Evolutionary conservation across 2,888 invertebrate species (phyloP).

Genomic region (Idaea biselata): DNA sequence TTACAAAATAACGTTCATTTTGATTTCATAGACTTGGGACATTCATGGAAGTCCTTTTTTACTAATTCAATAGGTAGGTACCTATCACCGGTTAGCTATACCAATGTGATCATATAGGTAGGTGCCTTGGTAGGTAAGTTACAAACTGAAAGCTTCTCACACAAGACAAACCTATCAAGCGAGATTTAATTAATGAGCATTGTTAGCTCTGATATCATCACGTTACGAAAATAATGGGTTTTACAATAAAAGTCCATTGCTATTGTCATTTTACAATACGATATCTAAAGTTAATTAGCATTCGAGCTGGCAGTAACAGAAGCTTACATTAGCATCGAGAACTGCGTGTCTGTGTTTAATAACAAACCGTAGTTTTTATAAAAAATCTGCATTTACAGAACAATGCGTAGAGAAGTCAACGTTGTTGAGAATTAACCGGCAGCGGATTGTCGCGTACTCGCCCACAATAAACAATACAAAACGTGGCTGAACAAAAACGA

Average conservation of each 20-base stretch:
- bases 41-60: not conserved
- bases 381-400: conserved; percentile 68
- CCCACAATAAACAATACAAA: conserved; percentile 78
- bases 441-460: conserved; percentile 73
- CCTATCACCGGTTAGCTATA: not conserved
- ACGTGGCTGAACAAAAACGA: conserved; percentile 73
- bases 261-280: conserved; percentile 47
- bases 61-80: not conserved
- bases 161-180: not conserved
- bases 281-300: conserved; percentile 66
- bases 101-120: not conserved
- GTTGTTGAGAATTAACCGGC: conserved; percentile 73
- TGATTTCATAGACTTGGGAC: too few relatives aligned
- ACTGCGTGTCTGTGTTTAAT: conserved; percentile 59
- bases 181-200: conserved; percentile 25
- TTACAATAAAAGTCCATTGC: conserved; percentile 29
- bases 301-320: conserved; percentile 29
- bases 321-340: conserved; percentile 33
- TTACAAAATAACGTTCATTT: too few relatives aligned
- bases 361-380: conserved; percentile 70
- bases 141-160: conserved; percentile 2
- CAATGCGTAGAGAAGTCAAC: conserved; percentile 63
- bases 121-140: too few relatives aligned
- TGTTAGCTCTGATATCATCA: conserved; percentile 26
- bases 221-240: conserved; percentile 24